Evolutionary conservation across 2,797 vertebrate genomes (phyloP).

Genomic region (Hybognathus amarus): DNA sequence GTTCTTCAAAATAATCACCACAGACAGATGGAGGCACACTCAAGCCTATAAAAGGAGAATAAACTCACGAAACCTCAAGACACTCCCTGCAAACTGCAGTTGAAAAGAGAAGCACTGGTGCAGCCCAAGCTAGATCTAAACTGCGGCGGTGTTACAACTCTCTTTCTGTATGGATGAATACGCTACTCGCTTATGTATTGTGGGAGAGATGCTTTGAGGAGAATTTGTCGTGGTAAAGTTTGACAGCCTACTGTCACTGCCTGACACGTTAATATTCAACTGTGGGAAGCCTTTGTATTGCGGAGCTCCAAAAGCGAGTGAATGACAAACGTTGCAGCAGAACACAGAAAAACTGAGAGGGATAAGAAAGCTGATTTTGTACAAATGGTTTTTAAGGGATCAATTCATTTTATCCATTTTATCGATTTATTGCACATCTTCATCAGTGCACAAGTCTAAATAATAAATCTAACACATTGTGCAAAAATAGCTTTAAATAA

Average conservation of each 20-base stretch:
- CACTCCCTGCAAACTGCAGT: constrained; percentile 16
- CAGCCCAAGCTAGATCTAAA: neutral
- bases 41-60: constrained; percentile 1
- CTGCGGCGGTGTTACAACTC: neutral
- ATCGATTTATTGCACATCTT: neutral
- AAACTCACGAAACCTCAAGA: constrained; percentile 3
- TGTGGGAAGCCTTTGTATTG: constrained; percentile 22
- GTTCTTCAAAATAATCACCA: constrained; percentile 21
- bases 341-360: neutral
- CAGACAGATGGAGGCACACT: constrained; percentile 13
- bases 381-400: neutral
- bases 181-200: constrained; percentile 1
- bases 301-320: neutral
- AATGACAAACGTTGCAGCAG: constrained; percentile 10
- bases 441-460: neutral
- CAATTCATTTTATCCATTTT: neutral
- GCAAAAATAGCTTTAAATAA: neutral
- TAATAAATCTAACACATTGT: neutral
- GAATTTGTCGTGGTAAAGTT: constrained; percentile 29
- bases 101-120: constrained; percentile 1
- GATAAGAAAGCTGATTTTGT: neutral
- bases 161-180: constrained; percentile 21
- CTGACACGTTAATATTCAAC: constrained; percentile 39
- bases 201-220: neutral
- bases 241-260: constrained; percentile 36